These are phyloP conservation scores for Adelges cooleyi DNA, from an alignment of 1,140 invertebrate genomes.

Conservation along the genomic window DNA sequence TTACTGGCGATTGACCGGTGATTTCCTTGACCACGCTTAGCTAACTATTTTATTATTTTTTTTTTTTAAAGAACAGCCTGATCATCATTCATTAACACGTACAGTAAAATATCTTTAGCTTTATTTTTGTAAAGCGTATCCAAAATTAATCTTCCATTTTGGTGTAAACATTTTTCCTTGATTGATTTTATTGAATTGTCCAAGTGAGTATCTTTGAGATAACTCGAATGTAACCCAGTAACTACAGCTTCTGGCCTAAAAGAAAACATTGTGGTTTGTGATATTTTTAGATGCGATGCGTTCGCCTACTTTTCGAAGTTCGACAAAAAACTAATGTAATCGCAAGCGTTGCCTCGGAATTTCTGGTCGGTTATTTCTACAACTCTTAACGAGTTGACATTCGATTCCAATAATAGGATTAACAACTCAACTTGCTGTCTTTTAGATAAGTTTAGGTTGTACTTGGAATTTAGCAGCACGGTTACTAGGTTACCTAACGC, in stretches of 20 bases:
- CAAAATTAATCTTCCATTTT: background rate
- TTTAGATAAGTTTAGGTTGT: slow-evolving; percentile 2
- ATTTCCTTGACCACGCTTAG: no score
- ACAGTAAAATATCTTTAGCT: background rate
- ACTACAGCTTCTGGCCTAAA: no score
- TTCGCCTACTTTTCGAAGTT: no score
- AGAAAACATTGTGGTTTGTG: no score
- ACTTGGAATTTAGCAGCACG: background rate
- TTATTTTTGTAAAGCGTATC: background rate
- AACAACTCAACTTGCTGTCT: background rate
- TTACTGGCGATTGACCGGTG: no score
- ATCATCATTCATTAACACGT: background rate
- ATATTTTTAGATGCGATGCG: no score
- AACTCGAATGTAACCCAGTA: no score
- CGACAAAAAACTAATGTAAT: background rate
- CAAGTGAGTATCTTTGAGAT: no score
- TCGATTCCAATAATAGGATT: background rate
- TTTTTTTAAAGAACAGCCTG: no score
- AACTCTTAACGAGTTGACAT: background rate
- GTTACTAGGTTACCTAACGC: background rate
- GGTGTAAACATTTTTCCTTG: no score
- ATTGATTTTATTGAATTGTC: no score
- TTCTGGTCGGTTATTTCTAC: background rate
- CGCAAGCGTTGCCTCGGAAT: slow-evolving; percentile 10
- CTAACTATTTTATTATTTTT: no score